These are phyloP conservation scores for Cyanoramphus novaezelandiae DNA, from an alignment of 2,113 vertebrate genomes.

Conservation along the genomic window DNA sequence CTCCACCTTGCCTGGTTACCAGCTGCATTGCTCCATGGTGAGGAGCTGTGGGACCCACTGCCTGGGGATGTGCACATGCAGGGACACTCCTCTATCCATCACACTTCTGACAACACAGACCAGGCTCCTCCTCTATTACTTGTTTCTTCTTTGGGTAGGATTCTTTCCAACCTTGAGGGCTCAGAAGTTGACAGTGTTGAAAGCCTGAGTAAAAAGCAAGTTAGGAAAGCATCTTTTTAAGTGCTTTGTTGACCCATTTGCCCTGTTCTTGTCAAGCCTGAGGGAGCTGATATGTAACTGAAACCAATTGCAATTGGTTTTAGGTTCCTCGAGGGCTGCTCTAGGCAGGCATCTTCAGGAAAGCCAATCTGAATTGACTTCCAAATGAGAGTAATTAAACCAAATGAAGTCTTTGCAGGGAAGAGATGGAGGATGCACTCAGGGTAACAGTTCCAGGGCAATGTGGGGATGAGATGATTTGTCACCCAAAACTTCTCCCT, in stretches of 20 bases:
- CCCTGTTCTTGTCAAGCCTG: not conserved
- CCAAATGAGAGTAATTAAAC: slow-evolving; percentile 22
- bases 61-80: not conserved
- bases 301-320: not conserved
- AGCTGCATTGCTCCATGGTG: not conserved
- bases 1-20: not conserved
- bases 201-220: not conserved
- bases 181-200: not conserved
- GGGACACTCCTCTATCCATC: not conserved
- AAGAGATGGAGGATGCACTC: not conserved
- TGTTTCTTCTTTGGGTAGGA: not conserved
- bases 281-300: not conserved
- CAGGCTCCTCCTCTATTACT: not conserved
- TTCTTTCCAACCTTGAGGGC: not conserved
- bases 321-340: not conserved
- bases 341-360: not conserved
- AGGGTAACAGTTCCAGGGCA: not conserved
- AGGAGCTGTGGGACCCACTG: not conserved
- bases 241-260: not conserved
- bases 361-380: not conserved
- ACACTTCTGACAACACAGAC: accelerated
- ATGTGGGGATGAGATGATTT: not conserved
- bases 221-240: not conserved
- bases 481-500: not conserved
- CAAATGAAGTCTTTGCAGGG: not conserved